Evolutionary conservation across 2,113 vertebrate genomes (phyloP).

Genomic region (Seriola quinqueradiata): DNA sequence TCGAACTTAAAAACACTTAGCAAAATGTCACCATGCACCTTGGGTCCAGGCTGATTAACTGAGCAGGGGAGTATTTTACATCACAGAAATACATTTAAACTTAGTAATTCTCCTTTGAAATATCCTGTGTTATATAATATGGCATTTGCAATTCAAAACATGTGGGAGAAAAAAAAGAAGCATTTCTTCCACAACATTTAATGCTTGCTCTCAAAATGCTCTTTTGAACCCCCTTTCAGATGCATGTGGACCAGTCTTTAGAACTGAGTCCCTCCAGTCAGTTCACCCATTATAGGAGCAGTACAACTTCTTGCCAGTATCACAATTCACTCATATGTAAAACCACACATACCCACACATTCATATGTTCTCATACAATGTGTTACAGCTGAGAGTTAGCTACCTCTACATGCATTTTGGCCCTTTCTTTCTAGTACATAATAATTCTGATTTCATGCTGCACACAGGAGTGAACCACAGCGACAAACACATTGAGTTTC

Average conservation of each 20-base stretch:
- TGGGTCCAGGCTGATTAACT: slow-evolving; percentile 39
- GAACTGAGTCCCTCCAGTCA: background rate
- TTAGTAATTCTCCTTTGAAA: slow-evolving; percentile 19
- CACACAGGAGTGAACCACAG: background rate
- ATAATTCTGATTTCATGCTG: background rate
- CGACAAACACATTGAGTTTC: background rate
- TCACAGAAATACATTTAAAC: slow-evolving; percentile 32
- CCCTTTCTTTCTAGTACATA: background rate
- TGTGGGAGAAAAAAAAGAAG: background rate
- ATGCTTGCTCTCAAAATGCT: slow-evolving; percentile 8
- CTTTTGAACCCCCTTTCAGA: background rate
- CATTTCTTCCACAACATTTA: background rate
- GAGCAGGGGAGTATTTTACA: slow-evolving; percentile 36
- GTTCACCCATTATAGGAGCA: background rate
- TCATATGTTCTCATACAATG: background rate
- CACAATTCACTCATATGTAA: background rate
- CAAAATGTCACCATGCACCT: slow-evolving; percentile 54
- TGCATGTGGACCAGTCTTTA: background rate
- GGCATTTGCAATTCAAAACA: slow-evolving; percentile 41
- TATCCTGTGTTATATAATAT: slow-evolving; percentile 22
- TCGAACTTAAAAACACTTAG: slow-evolving; percentile 56
- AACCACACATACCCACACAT: background rate
- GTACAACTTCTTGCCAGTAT: background rate
- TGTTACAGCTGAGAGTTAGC: background rate
- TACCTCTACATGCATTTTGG: background rate